phyloP scores from a whole-genome alignment of 2,888 invertebrate genomes.

The Eupelmus urozonus region DNA sequence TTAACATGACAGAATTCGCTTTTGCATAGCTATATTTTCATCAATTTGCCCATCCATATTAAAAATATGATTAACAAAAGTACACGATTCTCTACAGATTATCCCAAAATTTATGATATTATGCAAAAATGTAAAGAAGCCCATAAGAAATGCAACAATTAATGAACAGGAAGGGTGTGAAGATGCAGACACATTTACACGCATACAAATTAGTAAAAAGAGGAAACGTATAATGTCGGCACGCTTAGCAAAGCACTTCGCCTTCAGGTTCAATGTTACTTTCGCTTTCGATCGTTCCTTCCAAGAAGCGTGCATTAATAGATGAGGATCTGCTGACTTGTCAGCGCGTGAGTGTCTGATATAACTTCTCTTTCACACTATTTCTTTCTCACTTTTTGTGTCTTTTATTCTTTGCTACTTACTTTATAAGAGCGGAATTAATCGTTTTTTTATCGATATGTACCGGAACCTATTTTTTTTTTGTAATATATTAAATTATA shows the following conservation, averaged over 20 bases:
- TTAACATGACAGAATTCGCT: too few species aligned
- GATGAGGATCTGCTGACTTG: constrained; percentile 44
- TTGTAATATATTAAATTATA: neutral
- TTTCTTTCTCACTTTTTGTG: neutral
- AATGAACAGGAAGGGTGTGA: neutral
- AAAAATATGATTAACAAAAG: too few species aligned
- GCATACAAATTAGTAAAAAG: neutral
- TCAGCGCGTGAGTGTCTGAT: neutral
- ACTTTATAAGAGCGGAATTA: neutral
- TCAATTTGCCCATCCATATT: too few species aligned
- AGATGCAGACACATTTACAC: neutral
- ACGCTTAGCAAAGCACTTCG: neutral
- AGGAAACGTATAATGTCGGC: neutral
- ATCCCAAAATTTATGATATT: constrained; percentile 21
- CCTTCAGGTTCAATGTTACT: constrained; percentile 70
- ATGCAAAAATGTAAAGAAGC: neutral
- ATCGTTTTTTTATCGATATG: neutral
- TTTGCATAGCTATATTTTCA: too few species aligned
- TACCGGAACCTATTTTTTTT: neutral
- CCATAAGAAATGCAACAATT: neutral
- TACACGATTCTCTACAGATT: too few species aligned
- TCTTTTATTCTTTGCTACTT: neutral
- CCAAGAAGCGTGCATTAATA: constrained; percentile 65
- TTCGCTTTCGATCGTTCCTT: constrained; percentile 68
- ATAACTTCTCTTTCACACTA: neutral